Percentiles rank a stretch among this genome's conserved stretches.
Conservation (phyloP, 2,888 invertebrate genomes). For the Dasysyrphus tricinctus region DNA sequence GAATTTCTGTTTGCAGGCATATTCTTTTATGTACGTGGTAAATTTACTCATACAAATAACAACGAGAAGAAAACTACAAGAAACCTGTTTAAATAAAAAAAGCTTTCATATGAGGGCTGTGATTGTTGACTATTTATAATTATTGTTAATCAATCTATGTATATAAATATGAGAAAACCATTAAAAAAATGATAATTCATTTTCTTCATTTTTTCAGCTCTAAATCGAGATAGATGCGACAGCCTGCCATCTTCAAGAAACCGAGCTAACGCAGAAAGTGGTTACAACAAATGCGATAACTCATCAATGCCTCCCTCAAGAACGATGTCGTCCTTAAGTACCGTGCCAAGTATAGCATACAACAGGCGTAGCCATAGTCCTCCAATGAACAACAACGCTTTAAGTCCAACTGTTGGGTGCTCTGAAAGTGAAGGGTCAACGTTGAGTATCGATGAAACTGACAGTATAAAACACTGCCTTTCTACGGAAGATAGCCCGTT, state of each 20-base stretch:
- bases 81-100: no score
- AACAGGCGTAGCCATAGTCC: slow-evolving; percentile 82
- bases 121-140: no score
- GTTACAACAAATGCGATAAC: slow-evolving; percentile 79
- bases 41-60: no score
- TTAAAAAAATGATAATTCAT: no score
- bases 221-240: slow-evolving; percentile 90
- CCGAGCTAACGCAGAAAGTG: slow-evolving; percentile 87
- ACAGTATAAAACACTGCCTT: slow-evolving; percentile 85
- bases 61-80: no score
- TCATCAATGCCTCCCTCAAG: slow-evolving; percentile 83
- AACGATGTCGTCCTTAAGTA: slow-evolving; percentile 82
- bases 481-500: slow-evolving; percentile 86
- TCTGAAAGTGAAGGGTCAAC: slow-evolving; percentile 89
- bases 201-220: slow-evolving; percentile 76
- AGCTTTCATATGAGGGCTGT: no score
- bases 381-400: slow-evolving; percentile 83
- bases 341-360: slow-evolving; percentile 83
- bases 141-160: no score
- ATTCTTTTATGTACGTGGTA: no score
- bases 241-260: slow-evolving; percentile 90
- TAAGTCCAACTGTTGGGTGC: slow-evolving; percentile 87
- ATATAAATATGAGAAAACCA: no score
- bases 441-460: slow-evolving; percentile 87
- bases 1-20: no score